Conservation (phyloP, 1,140 invertebrate genomes). For the Ooceraea biroi region DNA sequence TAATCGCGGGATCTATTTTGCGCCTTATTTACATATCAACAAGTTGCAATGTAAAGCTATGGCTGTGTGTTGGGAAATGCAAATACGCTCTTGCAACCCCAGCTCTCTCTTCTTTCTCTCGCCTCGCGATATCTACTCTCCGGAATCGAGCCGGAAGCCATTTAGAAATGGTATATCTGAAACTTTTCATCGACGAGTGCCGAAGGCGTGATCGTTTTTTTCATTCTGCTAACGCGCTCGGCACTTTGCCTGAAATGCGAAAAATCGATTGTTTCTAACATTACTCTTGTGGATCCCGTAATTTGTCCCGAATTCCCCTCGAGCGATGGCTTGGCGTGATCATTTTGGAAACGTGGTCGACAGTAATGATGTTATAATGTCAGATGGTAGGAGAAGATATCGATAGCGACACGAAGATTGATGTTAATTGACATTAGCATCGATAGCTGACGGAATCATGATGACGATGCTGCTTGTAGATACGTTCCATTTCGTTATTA, state of each 20-base stretch:
- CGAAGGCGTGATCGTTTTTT: slow-evolving; percentile 42
- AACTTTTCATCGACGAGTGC: slow-evolving; percentile 22
- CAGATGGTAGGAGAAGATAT: neutral
- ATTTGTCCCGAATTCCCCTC: neutral
- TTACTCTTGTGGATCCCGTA: neutral
- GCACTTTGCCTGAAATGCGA: neutral
- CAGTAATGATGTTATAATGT: slow-evolving; percentile 12
- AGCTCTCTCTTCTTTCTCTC: neutral
- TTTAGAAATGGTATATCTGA: slow-evolving; percentile 75
- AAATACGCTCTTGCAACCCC: neutral
- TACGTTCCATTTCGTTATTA: slow-evolving; percentile 1
- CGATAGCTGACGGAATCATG: neutral
- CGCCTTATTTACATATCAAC: neutral
- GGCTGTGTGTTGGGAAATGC: neutral
- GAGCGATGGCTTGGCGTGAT: neutral
- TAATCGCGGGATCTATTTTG: neutral
- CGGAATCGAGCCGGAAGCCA: slow-evolving; percentile 5
- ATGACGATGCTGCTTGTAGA: neutral
- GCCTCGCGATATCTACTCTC: neutral
- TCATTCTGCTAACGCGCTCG: neutral
- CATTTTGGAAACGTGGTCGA: neutral
- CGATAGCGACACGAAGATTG: neutral
- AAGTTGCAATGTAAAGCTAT: neutral
- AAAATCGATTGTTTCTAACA: slow-evolving; percentile 16
- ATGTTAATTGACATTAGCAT: slow-evolving; percentile 4